phyloP scores from a whole-genome alignment of 2,113 vertebrate genomes.

The Taxidea taxus region DNA sequence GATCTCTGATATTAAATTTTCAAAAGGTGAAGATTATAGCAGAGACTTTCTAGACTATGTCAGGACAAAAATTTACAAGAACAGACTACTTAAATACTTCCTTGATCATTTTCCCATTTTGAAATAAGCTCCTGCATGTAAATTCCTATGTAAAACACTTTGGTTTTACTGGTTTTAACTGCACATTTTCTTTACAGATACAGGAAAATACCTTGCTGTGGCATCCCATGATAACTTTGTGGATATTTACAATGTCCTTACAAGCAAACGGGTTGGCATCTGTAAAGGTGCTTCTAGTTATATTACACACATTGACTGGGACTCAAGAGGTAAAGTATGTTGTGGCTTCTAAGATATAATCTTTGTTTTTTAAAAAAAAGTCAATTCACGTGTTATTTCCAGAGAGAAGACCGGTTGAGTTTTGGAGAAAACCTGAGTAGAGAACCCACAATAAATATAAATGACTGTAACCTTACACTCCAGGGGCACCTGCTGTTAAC shows the following conservation, averaged over 20 bases:
- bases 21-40: constrained; percentile 86
- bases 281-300: constrained; percentile 96
- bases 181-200: constrained; percentile 82
- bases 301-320: constrained; percentile 98
- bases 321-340: constrained; percentile 88
- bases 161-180: constrained; percentile 41
- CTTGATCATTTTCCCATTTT: neutral
- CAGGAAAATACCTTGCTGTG: constrained; percentile 97
- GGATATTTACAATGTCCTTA: constrained; percentile 98
- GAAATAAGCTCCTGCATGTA: constrained; percentile 1
- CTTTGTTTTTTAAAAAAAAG: neutral
- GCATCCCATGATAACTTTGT: constrained; percentile 99
- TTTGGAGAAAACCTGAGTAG: neutral
- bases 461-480: neutral
- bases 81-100: neutral
- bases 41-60: neutral
- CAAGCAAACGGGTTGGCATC: constrained; percentile 97
- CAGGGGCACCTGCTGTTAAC: neutral
- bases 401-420: neutral
- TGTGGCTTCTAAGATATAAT: neutral
- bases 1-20: constrained; percentile 98
- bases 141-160: neutral
- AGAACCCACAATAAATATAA: neutral
- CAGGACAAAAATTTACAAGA: neutral
- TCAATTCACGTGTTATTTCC: neutral